These are phyloP conservation scores for Nyctibius bracteatus DNA, from an alignment of 2,113 vertebrate species.

Conservation along the genomic window DNA sequence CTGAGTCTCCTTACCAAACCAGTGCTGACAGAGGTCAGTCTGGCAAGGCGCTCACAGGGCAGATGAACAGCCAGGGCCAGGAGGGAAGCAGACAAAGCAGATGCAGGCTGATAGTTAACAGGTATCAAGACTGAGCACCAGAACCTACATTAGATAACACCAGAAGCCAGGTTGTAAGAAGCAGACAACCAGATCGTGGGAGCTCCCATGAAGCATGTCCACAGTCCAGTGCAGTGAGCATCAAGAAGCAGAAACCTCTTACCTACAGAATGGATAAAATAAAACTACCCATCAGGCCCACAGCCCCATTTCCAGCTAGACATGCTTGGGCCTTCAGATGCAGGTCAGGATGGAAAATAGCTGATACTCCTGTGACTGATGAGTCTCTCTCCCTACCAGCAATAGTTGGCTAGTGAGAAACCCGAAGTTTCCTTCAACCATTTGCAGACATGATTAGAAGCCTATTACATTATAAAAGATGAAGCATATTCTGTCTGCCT, in stretches of 20 bases:
- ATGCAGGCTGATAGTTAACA: not conserved
- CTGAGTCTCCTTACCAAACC: not conserved
- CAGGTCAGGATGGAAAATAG: not conserved
- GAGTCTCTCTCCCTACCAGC: not conserved
- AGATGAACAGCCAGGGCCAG: not conserved
- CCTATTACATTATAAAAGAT: not conserved
- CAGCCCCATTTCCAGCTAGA: not conserved
- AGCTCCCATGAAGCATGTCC: fast-evolving
- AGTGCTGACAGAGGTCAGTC: not conserved
- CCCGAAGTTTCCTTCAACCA: not conserved
- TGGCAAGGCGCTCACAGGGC: not conserved
- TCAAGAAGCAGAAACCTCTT: not conserved
- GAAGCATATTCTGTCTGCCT: not conserved
- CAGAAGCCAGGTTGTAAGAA: not conserved
- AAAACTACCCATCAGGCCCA: not conserved
- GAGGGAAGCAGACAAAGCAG: not conserved
- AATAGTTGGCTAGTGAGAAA: not conserved
- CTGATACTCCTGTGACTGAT: not conserved
- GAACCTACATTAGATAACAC: not conserved
- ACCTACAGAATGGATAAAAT: not conserved
- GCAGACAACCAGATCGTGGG: not conserved
- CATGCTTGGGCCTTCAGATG: not conserved
- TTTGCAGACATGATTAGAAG: not conserved
- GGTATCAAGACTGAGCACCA: not conserved
- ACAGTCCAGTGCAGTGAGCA: not conserved